A percentile compares a stretch with the other conserved stretches of the same genome.
These are phyloP conservation scores for Gastrophryne carolinensis DNA, from an alignment of 2,797 vertebrate species.

Conservation along the genomic window DNA sequence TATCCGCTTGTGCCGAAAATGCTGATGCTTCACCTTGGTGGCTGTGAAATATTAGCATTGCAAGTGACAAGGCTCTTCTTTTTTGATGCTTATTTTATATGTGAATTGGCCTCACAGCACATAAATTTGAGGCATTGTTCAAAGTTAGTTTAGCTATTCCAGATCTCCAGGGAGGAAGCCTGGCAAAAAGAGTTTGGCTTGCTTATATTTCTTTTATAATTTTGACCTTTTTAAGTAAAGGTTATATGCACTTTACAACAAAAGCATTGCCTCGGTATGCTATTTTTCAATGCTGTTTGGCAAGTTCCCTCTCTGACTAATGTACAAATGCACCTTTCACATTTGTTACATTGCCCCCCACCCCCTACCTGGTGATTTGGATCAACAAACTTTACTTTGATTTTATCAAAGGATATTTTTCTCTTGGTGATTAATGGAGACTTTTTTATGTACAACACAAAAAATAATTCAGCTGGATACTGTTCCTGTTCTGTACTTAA, in stretches of 20 bases:
- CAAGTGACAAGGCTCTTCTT: conserved; percentile 71
- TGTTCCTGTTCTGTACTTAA: neutral
- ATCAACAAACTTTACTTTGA: conserved; percentile 20
- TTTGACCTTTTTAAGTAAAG: conserved; percentile 55
- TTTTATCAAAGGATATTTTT: neutral
- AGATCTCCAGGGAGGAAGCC: conserved; percentile 65
- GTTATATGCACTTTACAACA: conserved; percentile 51
- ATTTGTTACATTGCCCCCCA: conserved; percentile 16
- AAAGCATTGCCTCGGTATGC: conserved; percentile 38
- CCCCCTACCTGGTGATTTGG: neutral
- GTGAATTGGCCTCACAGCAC: conserved; percentile 67
- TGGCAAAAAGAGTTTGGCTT: conserved; percentile 55
- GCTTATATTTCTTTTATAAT: conserved; percentile 68
- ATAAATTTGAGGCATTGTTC: conserved; percentile 71
- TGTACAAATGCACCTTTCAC: conserved; percentile 9
- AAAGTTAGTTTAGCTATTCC: conserved; percentile 64
- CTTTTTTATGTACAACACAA: neutral
- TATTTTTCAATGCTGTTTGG: conserved; percentile 31
- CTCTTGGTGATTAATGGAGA: conserved; percentile 10
- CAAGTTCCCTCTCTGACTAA: conserved; percentile 32
- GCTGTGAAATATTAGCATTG: conserved; percentile 73
- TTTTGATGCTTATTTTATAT: conserved; percentile 75
- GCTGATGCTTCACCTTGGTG: conserved; percentile 71
- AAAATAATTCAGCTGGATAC: neutral
- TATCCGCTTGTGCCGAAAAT: conserved; percentile 66